Evolutionary conservation across 2,888 invertebrate species (phyloP).

Genomic region (Willowsia nigromaculata): DNA sequence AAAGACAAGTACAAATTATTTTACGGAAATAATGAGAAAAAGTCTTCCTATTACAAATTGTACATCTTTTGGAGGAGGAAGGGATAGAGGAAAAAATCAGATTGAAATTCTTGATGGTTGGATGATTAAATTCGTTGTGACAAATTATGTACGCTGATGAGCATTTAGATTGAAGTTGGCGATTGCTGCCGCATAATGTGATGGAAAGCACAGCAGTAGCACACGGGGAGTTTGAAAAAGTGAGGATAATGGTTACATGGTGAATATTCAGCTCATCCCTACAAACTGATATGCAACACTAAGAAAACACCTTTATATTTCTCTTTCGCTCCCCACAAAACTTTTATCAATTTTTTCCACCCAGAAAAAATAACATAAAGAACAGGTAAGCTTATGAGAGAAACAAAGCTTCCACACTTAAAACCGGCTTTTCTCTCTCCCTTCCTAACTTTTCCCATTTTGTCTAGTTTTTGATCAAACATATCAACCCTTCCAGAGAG

Average conservation of each 20-base stretch:
- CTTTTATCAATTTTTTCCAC: slow-evolving; percentile 39
- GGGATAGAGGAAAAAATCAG: slow-evolving; percentile 72
- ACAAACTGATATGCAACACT: slow-evolving; percentile 13
- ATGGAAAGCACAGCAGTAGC: slow-evolving; percentile 72
- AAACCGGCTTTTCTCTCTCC: slow-evolving; percentile 48
- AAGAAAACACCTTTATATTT: slow-evolving; percentile 34
- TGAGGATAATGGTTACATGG: slow-evolving; percentile 71
- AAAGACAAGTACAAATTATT: slow-evolving; percentile 57
- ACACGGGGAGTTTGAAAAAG: slow-evolving; percentile 59
- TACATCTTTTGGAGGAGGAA: neutral
- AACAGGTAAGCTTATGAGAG: slow-evolving; percentile 53
- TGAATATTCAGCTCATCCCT: slow-evolving; percentile 33
- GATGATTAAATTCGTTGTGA: slow-evolving; percentile 79
- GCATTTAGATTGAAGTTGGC: slow-evolving; percentile 76
- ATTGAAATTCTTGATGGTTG: slow-evolving; percentile 76
- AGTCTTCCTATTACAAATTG: neutral
- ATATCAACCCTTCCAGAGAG: slow-evolving; percentile 22
- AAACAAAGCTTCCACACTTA: slow-evolving; percentile 52
- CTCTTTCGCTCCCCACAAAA: slow-evolving; percentile 41
- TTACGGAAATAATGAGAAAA: slow-evolving; percentile 45
- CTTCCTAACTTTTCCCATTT: slow-evolving; percentile 31
- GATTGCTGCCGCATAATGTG: slow-evolving; percentile 67
- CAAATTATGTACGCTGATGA: slow-evolving; percentile 78
- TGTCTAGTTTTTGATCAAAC: slow-evolving; percentile 28
- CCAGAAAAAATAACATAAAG: neutral